These are phyloP conservation scores for Syndactyla subalaris DNA, from an alignment of 2,797 vertebrate genomes.

Conservation along the genomic window DNA sequence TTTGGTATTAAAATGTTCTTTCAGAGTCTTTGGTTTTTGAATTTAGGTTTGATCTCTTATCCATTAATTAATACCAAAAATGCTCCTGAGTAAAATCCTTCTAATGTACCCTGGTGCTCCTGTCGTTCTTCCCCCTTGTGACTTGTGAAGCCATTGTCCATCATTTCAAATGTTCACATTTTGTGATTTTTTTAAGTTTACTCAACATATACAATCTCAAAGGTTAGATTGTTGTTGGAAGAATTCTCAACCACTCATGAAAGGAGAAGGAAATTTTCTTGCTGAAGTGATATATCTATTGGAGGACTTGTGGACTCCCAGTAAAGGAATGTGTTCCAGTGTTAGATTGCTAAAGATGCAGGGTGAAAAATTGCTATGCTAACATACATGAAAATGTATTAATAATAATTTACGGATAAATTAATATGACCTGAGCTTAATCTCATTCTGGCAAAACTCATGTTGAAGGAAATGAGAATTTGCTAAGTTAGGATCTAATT, in stretches of 20 bases:
- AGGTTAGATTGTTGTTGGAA: not conserved
- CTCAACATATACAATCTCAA: not conserved
- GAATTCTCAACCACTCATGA: not conserved
- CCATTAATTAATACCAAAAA: not conserved
- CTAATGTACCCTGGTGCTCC: not conserved
- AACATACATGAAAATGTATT: not conserved
- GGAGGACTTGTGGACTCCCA: not conserved
- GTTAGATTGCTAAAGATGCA: not conserved
- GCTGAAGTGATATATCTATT: not conserved
- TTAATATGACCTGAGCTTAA: not conserved
- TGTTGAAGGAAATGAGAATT: conserved; percentile 40
- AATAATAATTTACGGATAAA: conserved; percentile 30
- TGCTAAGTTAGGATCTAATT: not conserved
- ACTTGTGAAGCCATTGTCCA: not conserved
- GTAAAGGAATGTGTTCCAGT: not conserved
- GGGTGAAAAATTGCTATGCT: not conserved
- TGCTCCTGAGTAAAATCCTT: not conserved
- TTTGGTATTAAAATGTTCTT: not conserved
- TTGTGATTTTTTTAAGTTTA: not conserved
- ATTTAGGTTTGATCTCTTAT: not conserved
- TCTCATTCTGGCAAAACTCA: conserved; percentile 8
- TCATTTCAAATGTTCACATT: not conserved
- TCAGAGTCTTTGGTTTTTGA: not conserved
- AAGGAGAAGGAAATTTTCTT: not conserved
- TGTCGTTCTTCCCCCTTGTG: rapidly evolving